Evolutionary conservation across 2,797 vertebrate genomes (phyloP).

Genomic region (Sternarchorhynchus goeldii): DNA sequence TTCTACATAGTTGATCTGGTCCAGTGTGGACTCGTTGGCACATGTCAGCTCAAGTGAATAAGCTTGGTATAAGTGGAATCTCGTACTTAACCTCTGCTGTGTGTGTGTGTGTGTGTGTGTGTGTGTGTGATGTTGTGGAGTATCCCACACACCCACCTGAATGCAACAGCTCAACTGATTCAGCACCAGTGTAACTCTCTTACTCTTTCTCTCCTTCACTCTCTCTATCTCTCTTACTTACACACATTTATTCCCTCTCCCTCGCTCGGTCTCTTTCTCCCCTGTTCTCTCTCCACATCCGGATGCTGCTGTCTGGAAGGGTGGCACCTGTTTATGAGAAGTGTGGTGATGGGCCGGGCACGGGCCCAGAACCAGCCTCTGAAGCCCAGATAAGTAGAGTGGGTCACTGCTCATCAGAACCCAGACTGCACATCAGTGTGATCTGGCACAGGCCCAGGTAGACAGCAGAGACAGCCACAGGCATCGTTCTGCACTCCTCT

Average conservation of each 20-base stretch:
- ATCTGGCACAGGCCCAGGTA: constrained; percentile 37
- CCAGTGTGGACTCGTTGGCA: constrained; percentile 32
- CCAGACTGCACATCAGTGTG: constrained; percentile 50
- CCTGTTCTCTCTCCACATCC: constrained; percentile 2
- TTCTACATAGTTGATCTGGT: constrained; percentile 13
- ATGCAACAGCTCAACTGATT: constrained; percentile 35
- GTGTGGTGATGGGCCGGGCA: constrained; percentile 23
- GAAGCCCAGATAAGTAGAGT: constrained; percentile 56
- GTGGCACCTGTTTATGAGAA: constrained; percentile 45
- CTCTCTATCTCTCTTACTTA: neutral
- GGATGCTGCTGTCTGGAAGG: constrained; percentile 9
- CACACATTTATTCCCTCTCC: neutral
- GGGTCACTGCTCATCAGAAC: constrained; percentile 58
- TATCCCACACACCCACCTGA: constrained; percentile 30
- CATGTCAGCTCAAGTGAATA: constrained; percentile 48
- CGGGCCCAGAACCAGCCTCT: constrained; percentile 58
- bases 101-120: neutral
- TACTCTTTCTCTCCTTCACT: neutral
- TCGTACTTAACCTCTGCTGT: neutral
- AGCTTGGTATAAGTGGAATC: constrained; percentile 37
- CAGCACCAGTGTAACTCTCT: neutral
- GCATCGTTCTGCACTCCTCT: constrained; percentile 21
- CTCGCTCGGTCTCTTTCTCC: neutral
- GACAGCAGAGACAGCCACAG: constrained; percentile 9
- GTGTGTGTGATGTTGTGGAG: neutral